These are phyloP conservation scores for Tokudaia tokunoshimensis DNA, from an alignment of 2,797 vertebrate species.

Conservation along the genomic window DNA sequence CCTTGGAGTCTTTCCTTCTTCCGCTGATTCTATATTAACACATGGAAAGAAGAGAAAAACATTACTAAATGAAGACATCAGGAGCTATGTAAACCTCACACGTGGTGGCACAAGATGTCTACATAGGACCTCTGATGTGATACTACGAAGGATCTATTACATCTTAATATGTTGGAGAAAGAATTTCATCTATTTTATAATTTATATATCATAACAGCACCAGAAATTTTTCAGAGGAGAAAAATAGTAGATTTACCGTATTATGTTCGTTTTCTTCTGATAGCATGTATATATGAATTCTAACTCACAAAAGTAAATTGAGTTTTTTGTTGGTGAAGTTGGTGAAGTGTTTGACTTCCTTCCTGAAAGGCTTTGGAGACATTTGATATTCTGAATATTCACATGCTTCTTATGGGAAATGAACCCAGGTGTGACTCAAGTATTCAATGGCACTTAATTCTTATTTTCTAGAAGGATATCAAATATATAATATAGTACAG, in stretches of 20 bases:
- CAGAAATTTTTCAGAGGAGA: conserved; percentile 12
- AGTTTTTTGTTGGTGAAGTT: background rate
- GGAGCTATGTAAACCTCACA: background rate
- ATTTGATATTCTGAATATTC: conserved; percentile 22
- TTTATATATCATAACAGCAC: background rate
- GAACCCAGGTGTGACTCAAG: conserved; percentile 40
- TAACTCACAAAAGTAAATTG: conserved; percentile 37
- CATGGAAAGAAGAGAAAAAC: background rate
- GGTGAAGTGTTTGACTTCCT: background rate
- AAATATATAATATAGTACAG: conserved; percentile 1
- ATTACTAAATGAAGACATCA: background rate
- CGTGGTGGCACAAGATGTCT: background rate
- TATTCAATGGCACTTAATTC: conserved; percentile 1
- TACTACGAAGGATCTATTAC: background rate
- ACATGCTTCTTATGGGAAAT: background rate
- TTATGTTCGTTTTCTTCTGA: background rate
- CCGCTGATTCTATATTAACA: background rate
- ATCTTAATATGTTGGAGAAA: background rate
- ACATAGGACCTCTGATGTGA: background rate
- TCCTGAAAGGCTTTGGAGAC: background rate
- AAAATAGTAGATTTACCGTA: background rate
- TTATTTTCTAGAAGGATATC: background rate
- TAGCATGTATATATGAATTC: background rate
- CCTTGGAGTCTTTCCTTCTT: background rate
- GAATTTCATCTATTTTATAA: conserved; percentile 23